Evolutionary conservation across 1,140 invertebrate species (phyloP), one percentile per base, ranked within the genome.

Genomic region (Colletes latitarsis): DNA sequence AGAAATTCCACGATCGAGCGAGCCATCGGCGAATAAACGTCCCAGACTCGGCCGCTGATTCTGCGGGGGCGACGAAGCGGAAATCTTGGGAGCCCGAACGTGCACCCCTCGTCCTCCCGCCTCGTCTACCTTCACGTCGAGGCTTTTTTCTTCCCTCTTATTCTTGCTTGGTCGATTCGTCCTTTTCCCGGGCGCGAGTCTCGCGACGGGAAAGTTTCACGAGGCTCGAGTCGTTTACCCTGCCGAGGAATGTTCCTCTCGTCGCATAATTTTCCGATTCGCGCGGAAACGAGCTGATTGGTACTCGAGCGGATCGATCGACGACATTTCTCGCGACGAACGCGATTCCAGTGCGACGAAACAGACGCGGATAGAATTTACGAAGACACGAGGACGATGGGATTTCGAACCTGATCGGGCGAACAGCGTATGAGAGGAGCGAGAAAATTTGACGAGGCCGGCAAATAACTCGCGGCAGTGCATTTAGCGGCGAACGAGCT

Each of bases 11-110:
- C 73, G 77, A 87, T 86, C 81, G 75, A 70, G 39, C 60, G 73
- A 79, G 58, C 81, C 77, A 81, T 82, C 84, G 84, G 55, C 74
- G 85, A 87, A 87, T 87, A 87, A 87, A 87, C 78, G 84, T 84
- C 67, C 30, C 73, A 68, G 67, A 3, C 68, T 72, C 63, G 72
- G 70, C 75, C 77, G 77, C 77, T 83, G 84, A 86, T 83, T 86
- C 66, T 21, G 39, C 73, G 78, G 81, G 30, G 71, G 84, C 85
- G 85, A 79, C 85, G 85, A 83, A 83, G 73, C 85, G 78, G 67
- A 86, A 87, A 81, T 68, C 66, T 81, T 62, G 30, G 30, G 30
- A 30, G 30, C 30, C 30, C 30, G 30, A 30, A 30, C 30, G 30
- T 30, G 30, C 30, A 30, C 30, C 82, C 43, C 70, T 30, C 66